Conservation (phyloP, 2,797 vertebrate species). For the Anabas testudineus region DNA sequence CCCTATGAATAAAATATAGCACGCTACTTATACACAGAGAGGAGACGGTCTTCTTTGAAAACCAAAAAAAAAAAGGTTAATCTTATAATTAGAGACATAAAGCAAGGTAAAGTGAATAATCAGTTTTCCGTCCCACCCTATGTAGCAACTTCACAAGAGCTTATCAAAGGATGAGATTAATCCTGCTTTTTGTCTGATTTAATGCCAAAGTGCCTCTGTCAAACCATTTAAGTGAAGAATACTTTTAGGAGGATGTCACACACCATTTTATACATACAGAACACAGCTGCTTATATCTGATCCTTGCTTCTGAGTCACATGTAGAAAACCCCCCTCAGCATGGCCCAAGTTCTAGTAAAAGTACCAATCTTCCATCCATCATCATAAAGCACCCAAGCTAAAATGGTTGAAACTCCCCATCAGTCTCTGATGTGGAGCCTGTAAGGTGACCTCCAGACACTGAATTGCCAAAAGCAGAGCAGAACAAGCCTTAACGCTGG, state of each 20-base stretch:
- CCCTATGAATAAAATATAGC: conserved; percentile 33
- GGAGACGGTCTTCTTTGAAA: conserved; percentile 73
- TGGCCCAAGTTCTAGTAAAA: conserved; percentile 8
- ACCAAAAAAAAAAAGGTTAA: not conserved
- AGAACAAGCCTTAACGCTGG: conserved; percentile 66
- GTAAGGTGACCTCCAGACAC: conserved; percentile 81
- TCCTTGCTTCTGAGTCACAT: conserved; percentile 38
- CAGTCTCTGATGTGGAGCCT: conserved; percentile 73
- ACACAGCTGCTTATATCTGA: conserved; percentile 10
- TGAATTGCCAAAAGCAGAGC: conserved; percentile 74
- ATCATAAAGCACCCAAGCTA: conserved; percentile 42
- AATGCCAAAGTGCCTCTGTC: conserved; percentile 58
- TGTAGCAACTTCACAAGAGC: conserved; percentile 76
- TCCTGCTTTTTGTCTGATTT: conserved; percentile 74
- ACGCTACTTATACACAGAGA: conserved; percentile 81
- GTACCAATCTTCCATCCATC: conserved; percentile 42
- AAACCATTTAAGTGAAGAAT: conserved; percentile 6
- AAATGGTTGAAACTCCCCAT: conserved; percentile 51
- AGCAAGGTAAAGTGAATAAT: conserved; percentile 70
- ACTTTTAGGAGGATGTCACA: conserved; percentile 13
- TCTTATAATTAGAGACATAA: conserved; percentile 78
- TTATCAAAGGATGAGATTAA: conserved; percentile 67
- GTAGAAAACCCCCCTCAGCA: conserved; percentile 12
- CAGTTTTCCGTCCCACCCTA: conserved; percentile 69
- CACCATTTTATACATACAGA: conserved; percentile 56